phyloP scores from a whole-genome alignment of 2,113 vertebrate genomes.

The Herpetotheres cachinnans region DNA sequence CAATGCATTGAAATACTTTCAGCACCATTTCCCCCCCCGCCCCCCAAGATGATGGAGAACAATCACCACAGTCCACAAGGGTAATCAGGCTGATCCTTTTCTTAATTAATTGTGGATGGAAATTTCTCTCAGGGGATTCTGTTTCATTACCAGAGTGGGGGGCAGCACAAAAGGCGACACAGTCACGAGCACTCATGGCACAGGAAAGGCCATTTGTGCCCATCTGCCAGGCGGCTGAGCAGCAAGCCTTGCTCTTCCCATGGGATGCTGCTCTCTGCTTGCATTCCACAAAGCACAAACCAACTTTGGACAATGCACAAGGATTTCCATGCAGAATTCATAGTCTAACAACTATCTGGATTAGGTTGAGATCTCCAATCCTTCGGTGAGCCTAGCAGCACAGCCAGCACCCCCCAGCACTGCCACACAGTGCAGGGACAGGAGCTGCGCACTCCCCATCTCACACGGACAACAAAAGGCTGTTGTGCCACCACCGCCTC shows the following conservation, averaged over 20 bases:
- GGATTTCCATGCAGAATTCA: not conserved
- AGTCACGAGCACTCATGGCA: not conserved
- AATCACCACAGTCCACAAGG: not conserved
- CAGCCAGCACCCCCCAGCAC: accelerated
- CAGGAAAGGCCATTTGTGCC: not conserved
- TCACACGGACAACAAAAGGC: not conserved
- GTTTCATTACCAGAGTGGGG: not conserved
- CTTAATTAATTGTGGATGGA: not conserved
- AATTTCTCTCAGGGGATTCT: not conserved
- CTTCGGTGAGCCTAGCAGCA: accelerated
- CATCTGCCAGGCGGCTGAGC: accelerated
- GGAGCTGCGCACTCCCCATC: not conserved
- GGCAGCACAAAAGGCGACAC: accelerated
- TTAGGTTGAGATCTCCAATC: not conserved
- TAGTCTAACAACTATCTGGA: accelerated
- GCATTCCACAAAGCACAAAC: accelerated
- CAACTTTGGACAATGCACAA: accelerated
- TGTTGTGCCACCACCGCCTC: not conserved
- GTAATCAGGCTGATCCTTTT: not conserved
- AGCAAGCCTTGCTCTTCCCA: not conserved
- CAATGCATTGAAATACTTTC: not conserved
- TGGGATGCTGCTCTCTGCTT: not conserved
- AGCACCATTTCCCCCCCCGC: too few relatives aligned
- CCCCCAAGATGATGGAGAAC: not conserved
- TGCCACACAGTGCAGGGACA: accelerated